Evolutionary conservation across 2,797 vertebrate genomes (phyloP).

Genomic region (Melanogrammus aeglefinus): DNA sequence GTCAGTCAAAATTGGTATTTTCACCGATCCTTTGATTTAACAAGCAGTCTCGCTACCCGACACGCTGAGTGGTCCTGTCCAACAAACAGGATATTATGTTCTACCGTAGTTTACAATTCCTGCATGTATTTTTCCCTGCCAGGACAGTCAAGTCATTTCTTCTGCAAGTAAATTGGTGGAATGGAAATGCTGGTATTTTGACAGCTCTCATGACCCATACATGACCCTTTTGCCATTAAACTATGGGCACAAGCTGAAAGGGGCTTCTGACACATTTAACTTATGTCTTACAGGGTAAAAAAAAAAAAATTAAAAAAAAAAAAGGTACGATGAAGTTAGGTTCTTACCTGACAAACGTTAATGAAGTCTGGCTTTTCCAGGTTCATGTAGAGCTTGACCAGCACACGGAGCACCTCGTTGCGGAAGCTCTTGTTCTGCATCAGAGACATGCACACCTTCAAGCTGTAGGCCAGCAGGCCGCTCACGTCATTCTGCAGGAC

Average conservation of each 20-base stretch:
- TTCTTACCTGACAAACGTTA: constrained; percentile 94
- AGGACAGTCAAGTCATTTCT: background rate
- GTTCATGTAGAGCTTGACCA: constrained; percentile 99
- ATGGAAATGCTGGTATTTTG: background rate
- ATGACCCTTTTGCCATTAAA: background rate
- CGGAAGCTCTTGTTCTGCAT: constrained; percentile 99
- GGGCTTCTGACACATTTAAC: background rate
- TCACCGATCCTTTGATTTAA: background rate
- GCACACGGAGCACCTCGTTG: constrained; percentile 91
- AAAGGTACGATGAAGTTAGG: background rate
- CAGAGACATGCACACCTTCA: constrained; percentile 98
- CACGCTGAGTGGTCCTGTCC: background rate
- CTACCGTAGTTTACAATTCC: background rate
- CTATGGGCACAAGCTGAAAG: background rate
- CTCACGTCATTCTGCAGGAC: constrained; percentile 87
- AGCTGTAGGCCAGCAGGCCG: constrained; percentile 94
- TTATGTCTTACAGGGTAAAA: background rate
- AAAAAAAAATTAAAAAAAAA: too few species aligned
- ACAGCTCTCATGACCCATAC: background rate
- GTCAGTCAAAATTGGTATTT: background rate
- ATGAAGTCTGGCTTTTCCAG: constrained; percentile 98
- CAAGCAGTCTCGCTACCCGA: background rate
- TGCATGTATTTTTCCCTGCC: background rate
- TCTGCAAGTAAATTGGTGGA: too few species aligned
- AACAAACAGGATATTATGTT: background rate